phyloP scores from a whole-genome alignment of 2,888 invertebrate genomes.

The Encarsia formosa region DNA sequence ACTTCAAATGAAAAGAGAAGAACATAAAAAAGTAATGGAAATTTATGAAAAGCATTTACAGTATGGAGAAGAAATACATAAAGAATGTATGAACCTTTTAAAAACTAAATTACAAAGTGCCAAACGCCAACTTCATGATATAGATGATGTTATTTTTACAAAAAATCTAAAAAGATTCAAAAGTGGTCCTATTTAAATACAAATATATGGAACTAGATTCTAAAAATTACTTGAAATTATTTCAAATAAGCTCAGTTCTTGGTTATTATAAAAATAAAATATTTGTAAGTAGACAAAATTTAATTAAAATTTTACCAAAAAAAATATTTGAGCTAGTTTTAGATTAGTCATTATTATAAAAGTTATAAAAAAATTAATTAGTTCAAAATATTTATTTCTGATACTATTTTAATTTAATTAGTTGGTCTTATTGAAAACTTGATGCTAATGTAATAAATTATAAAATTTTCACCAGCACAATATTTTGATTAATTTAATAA shows the following conservation, averaged over 20 bases:
- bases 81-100: slow-evolving; percentile 23
- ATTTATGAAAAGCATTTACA: slow-evolving; percentile 11
- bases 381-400: no score
- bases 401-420: no score
- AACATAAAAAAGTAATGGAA: slow-evolving; percentile 20
- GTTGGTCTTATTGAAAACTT: no score
- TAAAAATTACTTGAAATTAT: background rate
- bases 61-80: slow-evolving; percentile 14
- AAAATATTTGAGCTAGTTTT: no score
- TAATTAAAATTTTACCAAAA: no score
- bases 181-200: slow-evolving; percentile 19
- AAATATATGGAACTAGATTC: background rate
- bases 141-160: slow-evolving; percentile 17
- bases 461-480: no score
- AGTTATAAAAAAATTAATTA: no score
- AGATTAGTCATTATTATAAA: no score
- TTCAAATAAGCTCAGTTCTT: background rate
- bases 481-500: no score
- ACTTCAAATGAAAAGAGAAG: slow-evolving; percentile 19
- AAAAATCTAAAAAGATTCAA: slow-evolving; percentile 18
- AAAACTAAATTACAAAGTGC: slow-evolving; percentile 1
- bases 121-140: slow-evolving; percentile 9
- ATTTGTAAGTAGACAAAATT: no score
- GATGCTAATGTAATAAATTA: no score
- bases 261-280: no score